A percentile compares a stretch with the other conserved stretches of the same genome.
phyloP scores from a whole-genome alignment of 2,113 vertebrate species.

The Spea multiplicata region DNA sequence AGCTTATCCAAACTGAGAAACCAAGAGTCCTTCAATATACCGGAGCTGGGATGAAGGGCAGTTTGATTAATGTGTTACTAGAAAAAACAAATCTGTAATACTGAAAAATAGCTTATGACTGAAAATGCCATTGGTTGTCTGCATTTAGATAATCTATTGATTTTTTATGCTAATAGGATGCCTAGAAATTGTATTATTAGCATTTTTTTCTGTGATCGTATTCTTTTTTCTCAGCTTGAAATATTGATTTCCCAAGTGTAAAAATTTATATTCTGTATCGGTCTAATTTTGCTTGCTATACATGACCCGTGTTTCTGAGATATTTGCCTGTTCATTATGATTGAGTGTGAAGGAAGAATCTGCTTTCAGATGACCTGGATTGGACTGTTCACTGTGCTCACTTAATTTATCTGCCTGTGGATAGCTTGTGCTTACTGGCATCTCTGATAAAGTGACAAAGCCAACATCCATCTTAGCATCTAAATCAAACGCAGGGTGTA shows the following conservation, averaged over 20 bases:
- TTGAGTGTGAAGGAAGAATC: background rate
- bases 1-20: background rate
- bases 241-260: background rate
- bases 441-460: conserved; percentile 13
- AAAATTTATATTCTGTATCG: background rate
- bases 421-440: background rate
- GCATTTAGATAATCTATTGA: background rate
- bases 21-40: background rate
- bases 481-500: background rate
- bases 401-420: background rate
- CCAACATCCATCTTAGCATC: background rate
- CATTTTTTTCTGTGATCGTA: background rate
- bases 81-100: background rate
- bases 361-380: background rate
- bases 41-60: background rate
- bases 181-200: background rate
- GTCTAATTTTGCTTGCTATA: background rate
- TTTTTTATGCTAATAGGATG: conserved; percentile 1
- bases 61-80: background rate
- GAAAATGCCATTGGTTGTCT: background rate
- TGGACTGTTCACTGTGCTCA: background rate
- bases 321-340: background rate
- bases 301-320: background rate
- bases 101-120: background rate
- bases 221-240: background rate